Evolutionary conservation across 2,888 invertebrate genomes (phyloP), one percentile per base, ranked within the genome.

Genomic region (Notodonta ziczac): DNA sequence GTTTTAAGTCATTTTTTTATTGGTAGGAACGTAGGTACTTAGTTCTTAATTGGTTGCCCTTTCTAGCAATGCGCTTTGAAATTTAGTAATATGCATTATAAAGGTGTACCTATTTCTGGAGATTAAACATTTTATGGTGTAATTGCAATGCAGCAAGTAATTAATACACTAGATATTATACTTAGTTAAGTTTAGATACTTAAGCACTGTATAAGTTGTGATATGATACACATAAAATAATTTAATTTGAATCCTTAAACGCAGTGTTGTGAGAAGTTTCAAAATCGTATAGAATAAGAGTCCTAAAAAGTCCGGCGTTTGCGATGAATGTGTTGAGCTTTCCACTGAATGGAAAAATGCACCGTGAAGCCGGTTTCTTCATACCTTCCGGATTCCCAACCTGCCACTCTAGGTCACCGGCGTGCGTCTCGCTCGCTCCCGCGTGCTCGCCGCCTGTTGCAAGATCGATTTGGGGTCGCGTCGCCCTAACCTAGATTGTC

Each of bases 341-440:
- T 92, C 92, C 92, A 90, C 88, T 91, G 90, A 91, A 90, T 87
- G 91, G 91, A 93, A 92, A 93, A 92, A 92, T 92, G 92, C 91
- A 88, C 80, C 80, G 83, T 80, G 83, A 76, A 91, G 91, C 92
- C 92, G 92, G 92, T 93, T 92, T 89, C 82, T 82, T 80, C 83
- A 79, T 90, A 89, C 90, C 91, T 92, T 91, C 92, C 92, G 91
- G 92, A 92, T 92, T 92, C 92, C 88, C 92, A 92, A 93, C 93
- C 93, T 92, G 91, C 90, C 88, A 82, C 90, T 92, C 90, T 92
- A 90, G 92, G 92, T 93, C 92, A 91, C 74, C 76, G 78, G 70
- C 73, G 70, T 70, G 78, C 67, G 73, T 91, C 91, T 82, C 90
- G 73, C 89, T 91, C 87, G 67, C 89, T 73, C 85, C 67, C 75